These are phyloP conservation scores for Oscheius sp. DNA, from an alignment of 1,140 invertebrate species.

Conservation along the genomic window DNA sequence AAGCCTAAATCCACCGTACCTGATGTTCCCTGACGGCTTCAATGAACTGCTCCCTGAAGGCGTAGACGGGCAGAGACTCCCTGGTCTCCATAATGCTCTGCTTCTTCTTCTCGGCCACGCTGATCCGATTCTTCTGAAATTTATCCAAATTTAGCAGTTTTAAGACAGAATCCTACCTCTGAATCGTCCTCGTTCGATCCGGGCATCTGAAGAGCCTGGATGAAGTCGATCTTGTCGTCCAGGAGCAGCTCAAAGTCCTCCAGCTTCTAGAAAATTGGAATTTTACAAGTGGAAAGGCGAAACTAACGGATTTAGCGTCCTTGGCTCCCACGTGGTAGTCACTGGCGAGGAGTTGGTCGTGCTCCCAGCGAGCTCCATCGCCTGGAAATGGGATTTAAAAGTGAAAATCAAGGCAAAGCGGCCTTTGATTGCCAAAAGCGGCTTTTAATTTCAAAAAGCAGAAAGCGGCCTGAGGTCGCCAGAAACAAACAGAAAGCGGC, in stretches of 20 bases:
- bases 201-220: constrained; percentile 84
- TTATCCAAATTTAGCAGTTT: constrained; percentile 60
- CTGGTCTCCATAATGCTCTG: constrained; percentile 86
- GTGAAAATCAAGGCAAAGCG: too few relatives aligned
- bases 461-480: too few relatives aligned
- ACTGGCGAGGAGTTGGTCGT: constrained; percentile 90
- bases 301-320: constrained; percentile 66
- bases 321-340: constrained; percentile 87
- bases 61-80: constrained; percentile 87
- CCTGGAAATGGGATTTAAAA: constrained; percentile 63
- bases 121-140: constrained; percentile 65
- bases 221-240: constrained; percentile 91
- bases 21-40: constrained; percentile 39
- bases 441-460: too few relatives aligned
- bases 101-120: constrained; percentile 74
- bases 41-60: constrained; percentile 72
- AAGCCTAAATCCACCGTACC: constrained; percentile 63
- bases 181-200: constrained; percentile 68
- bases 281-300: background rate
- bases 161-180: constrained; percentile 47
- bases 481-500: too few relatives aligned
- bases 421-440: too few relatives aligned
- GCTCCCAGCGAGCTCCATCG: constrained; percentile 96
- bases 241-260: constrained; percentile 88
- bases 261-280: constrained; percentile 60